A percentile compares a stretch with the other conserved stretches of the same genome.
These are phyloP conservation scores for Ectropis crepuscularia DNA, from an alignment of 2,888 invertebrate species.

Conservation along the genomic window DNA sequence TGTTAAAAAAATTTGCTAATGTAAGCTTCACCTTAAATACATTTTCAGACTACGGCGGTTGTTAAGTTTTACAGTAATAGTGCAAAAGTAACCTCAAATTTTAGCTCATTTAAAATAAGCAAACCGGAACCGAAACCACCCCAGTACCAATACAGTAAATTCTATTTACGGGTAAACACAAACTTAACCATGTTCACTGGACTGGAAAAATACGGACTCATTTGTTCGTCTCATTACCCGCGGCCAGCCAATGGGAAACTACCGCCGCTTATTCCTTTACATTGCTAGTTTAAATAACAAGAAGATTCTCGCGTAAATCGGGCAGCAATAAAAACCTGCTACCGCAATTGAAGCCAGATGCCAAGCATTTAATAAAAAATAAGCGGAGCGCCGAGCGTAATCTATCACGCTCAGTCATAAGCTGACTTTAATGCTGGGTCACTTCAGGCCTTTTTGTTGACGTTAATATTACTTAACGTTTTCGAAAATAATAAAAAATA, in stretches of 20 bases:
- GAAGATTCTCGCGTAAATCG: constrained; percentile 53
- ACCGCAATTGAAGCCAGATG: constrained; percentile 77
- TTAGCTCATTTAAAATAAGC: constrained; percentile 4
- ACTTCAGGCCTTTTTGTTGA: constrained; percentile 81
- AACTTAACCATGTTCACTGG: constrained; percentile 42
- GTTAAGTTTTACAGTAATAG: too few relatives aligned
- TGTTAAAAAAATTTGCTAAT: too few relatives aligned
- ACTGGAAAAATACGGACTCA: constrained; percentile 45
- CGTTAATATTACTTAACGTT: constrained; percentile 78
- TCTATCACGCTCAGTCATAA: constrained; percentile 82
- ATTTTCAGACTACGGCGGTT: too few relatives aligned
- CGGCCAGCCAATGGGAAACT: constrained; percentile 41
- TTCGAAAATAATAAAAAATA: constrained; percentile 64
- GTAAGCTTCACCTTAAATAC: too few relatives aligned
- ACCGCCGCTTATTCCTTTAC: constrained; percentile 40
- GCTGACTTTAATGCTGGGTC: constrained; percentile 83
- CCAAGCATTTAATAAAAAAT: constrained; percentile 79
- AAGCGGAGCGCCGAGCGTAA: constrained; percentile 70
- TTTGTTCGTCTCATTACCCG: constrained; percentile 47
- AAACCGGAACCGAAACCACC: constrained; percentile 19
- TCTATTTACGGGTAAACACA: constrained; percentile 39
- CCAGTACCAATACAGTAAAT: constrained; percentile 38
- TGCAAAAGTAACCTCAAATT: background rate
- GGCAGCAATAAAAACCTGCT: constrained; percentile 67
- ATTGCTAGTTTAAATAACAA: constrained; percentile 49